These are phyloP conservation scores for Ethmia dodecea DNA, from an alignment of 2,888 invertebrate genomes.

Conservation along the genomic window DNA sequence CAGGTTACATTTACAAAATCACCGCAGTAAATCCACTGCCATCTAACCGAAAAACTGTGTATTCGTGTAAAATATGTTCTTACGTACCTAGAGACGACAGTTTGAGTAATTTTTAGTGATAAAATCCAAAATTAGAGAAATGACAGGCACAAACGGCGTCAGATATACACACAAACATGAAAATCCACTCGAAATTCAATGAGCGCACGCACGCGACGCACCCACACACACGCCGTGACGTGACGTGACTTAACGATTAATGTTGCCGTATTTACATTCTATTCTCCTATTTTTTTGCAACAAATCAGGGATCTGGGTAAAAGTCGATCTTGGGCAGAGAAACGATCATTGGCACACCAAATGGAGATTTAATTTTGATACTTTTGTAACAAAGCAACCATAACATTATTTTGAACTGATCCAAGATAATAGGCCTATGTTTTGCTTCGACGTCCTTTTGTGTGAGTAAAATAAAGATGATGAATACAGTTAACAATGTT, in stretches of 20 bases:
- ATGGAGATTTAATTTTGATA: too few species aligned
- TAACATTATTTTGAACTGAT: too few species aligned
- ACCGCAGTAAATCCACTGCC: constrained; percentile 21
- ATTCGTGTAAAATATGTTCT: constrained; percentile 26
- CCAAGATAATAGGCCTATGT: too few species aligned
- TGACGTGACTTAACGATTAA: constrained; percentile 48
- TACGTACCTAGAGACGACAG: constrained; percentile 68
- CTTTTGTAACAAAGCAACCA: too few species aligned
- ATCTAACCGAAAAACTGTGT: constrained; percentile 9
- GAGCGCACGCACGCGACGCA: constrained; percentile 56
- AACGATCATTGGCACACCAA: too few species aligned
- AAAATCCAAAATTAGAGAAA: constrained; percentile 67
- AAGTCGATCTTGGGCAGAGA: too few species aligned
- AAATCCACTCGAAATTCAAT: constrained; percentile 53
- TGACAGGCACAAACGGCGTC: constrained; percentile 67
- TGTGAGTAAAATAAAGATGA: too few species aligned
- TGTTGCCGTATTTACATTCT: too few species aligned
- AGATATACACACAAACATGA: constrained; percentile 70
- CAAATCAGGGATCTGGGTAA: too few species aligned
- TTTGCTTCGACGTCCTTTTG: too few species aligned
- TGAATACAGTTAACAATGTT: too few species aligned
- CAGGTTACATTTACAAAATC: constrained; percentile 41
- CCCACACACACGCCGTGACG: constrained; percentile 48
- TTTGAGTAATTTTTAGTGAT: constrained; percentile 69
- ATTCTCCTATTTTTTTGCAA: too few species aligned